phyloP scores from a whole-genome alignment of 2,797 vertebrate genomes.

The Octomys mimax region DNA sequence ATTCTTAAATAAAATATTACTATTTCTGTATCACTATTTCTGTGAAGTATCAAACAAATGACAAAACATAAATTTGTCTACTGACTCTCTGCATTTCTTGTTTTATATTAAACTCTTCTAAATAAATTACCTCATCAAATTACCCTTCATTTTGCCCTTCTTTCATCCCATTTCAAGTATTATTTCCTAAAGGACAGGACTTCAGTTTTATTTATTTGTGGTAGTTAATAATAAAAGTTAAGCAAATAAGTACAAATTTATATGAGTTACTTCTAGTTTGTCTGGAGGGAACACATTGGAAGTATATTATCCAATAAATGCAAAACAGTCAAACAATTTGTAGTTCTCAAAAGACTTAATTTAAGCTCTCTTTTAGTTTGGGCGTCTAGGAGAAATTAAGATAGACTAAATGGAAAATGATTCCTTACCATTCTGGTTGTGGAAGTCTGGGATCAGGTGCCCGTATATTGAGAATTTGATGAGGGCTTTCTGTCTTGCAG shows the following conservation, averaged over 20 bases:
- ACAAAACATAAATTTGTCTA: not conserved
- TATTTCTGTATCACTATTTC: not conserved
- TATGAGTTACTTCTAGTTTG: not conserved
- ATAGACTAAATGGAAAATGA: not conserved
- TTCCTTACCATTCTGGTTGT: not conserved
- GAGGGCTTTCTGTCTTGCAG: not conserved
- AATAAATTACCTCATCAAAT: not conserved
- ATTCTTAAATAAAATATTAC: not conserved
- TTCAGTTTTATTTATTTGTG: not conserved
- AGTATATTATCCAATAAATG: not conserved
- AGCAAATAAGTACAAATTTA: not conserved
- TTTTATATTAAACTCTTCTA: not conserved
- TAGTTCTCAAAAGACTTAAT: not conserved
- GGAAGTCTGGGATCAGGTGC: not conserved
- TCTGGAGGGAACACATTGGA: not conserved
- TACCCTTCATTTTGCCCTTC: not conserved
- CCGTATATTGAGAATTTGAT: not conserved
- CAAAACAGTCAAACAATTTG: not conserved
- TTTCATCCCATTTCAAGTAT: not conserved
- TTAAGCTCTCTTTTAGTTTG: not conserved
- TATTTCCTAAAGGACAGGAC: not conserved
- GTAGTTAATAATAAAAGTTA: not conserved
- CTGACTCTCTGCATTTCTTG: not conserved
- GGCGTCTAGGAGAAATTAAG: not conserved
- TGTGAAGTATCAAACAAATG: not conserved